Base-by-base conservation (phyloP, 1,140 invertebrate species). In the Anadara kagoshimensis region DNA sequence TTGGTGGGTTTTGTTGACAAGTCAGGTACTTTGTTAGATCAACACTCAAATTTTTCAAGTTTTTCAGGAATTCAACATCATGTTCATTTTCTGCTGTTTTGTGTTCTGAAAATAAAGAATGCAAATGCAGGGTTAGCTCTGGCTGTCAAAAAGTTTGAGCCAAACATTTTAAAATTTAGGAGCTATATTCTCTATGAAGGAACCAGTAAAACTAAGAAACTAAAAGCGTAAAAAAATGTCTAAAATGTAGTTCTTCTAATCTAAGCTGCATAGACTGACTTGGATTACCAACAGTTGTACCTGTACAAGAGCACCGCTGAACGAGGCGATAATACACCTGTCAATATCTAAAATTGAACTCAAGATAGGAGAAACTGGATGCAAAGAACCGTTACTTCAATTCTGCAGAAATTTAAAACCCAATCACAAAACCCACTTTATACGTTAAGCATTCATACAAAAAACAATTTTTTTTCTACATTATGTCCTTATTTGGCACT, bases 21-120 rank as follows among this genome's bases (percentile, higher is more conserved):
- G 62, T 43, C 1, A 84, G 75, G 68, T 84, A 85, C n/a, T 73
- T 67, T 41, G 78, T 84, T 11, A 85, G 45, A 72, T 85, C 78
- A 11, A 85, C 82, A 26, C 73, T 71, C 8, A 83, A 12, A n/a
- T 66, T 54, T 26, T 76, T 58, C 59, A 85, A 53, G 16, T 53
- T 73, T 26, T 70, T 45, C 29, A 85, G 58, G 64, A 72, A 78
- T 18, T 66, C 64, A 43, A 61, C 54, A 53, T 72, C 74, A 12
- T 73, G 56, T 16, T 63, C 57, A 29, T 80, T 64, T 24, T 80
- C 62, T n/a, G 63, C 69, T 53, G 66, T 53, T 66, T 76, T 62
- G 11, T 41, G 49, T 47, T 76, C 79, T 83, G 73, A 63, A 68
- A 62, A 44, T 56, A 41, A 64, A 20, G 47, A 57, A n/a, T 12